Conservation (phyloP, 2,888 invertebrate species). For the Matsumyia berberina region DNA sequence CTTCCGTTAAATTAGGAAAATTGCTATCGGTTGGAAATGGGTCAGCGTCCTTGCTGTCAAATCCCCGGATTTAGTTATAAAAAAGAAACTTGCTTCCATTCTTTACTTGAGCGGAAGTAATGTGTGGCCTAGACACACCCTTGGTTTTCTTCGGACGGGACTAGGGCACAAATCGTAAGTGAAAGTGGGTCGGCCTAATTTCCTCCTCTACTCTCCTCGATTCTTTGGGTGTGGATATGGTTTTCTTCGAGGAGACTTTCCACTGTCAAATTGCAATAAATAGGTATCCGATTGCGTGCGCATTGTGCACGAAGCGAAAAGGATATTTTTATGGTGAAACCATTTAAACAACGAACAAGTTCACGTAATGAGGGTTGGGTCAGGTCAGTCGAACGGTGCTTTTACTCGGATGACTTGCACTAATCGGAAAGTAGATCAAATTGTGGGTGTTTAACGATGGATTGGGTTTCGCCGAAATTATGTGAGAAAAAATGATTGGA, state of each 20-base stretch:
- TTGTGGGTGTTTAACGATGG: no score
- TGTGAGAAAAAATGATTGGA: no score
- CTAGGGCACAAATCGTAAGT: conserved; percentile 1
- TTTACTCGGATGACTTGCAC: conserved; percentile 4
- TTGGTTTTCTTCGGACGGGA: conserved; percentile 16
- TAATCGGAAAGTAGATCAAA: neutral
- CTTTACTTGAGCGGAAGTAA: conserved; percentile 6
- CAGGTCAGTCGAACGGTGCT: conserved; percentile 22
- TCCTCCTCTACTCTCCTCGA: neutral
- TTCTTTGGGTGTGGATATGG: neutral
- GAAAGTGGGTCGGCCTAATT: conserved; percentile 36
- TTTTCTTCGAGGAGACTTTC: neutral
- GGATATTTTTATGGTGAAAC: conserved; percentile 1
- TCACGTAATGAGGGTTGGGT: conserved; percentile 41
- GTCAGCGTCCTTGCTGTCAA: neutral
- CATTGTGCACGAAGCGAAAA: neutral
- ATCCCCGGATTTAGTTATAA: conserved; percentile 2
- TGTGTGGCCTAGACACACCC: conserved; percentile 52
- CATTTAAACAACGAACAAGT: conserved; percentile 5
- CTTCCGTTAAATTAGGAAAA: conserved; percentile 34
- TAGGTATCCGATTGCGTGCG: conserved; percentile 23
- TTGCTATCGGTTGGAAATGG: conserved; percentile 13
- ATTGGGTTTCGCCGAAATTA: no score
- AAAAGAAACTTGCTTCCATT: conserved; percentile 5
- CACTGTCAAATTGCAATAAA: conserved; percentile 1